Conservation (phyloP, 2,888 invertebrate species). For the Cataglyphis rosenhaueri region DNA sequence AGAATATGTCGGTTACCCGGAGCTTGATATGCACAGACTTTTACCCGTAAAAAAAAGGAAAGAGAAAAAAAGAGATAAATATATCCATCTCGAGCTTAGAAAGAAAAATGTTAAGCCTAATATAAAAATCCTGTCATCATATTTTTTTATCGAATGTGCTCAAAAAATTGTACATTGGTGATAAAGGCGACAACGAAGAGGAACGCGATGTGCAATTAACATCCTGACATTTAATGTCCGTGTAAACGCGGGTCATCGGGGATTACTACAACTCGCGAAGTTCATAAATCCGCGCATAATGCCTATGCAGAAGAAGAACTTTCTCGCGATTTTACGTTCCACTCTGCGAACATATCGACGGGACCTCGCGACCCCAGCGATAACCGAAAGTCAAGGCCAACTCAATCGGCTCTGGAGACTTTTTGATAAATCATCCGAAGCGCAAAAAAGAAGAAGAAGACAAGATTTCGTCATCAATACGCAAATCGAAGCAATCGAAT, state of each 20-base stretch:
- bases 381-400: constrained; percentile 84
- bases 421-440: constrained; percentile 63
- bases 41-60: constrained; percentile 5
- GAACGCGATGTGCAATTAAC: constrained; percentile 14
- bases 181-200: background rate
- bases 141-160: background rate
- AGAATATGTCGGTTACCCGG: constrained; percentile 33
- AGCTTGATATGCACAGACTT: constrained; percentile 45
- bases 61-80: background rate
- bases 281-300: constrained; percentile 52
- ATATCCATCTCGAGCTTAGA: constrained; percentile 11
- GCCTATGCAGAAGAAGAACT: constrained; percentile 55
- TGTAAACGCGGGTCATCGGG: background rate
- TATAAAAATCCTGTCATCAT: constrained; percentile 1
- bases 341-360: constrained; percentile 73
- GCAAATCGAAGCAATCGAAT: background rate
- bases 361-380: constrained; percentile 77
- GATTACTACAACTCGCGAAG: background rate
- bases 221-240: background rate
- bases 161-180: background rate
- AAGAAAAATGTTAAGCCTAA: constrained; percentile 1
- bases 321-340: constrained; percentile 78
- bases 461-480: constrained; percentile 23
- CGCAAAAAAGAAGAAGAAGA: constrained; percentile 11
- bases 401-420: constrained; percentile 74